Evolutionary conservation across 2,797 vertebrate genomes (phyloP).

Genomic region (Antennarius maculatus): DNA sequence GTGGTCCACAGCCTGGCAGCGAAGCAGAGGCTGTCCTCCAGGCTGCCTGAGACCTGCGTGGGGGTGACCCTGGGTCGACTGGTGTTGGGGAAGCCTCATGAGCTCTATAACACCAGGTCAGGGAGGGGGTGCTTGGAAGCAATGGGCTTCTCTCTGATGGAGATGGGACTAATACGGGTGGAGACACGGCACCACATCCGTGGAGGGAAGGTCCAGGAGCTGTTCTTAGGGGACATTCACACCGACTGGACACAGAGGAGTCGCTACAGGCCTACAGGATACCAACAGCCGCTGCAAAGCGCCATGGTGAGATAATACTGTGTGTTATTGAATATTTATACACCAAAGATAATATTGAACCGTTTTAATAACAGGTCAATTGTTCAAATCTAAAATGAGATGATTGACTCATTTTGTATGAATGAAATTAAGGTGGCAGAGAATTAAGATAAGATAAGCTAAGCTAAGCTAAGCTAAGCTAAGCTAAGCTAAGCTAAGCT

Average conservation of each 20-base stretch:
- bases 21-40: conserved; percentile 73
- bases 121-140: conserved; percentile 80
- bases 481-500: too few relatives aligned
- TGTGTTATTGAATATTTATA: background rate
- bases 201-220: conserved; percentile 83
- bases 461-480: too few relatives aligned
- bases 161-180: conserved; percentile 86
- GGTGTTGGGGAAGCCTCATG: conserved; percentile 79
- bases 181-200: conserved; percentile 81
- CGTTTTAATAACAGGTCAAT: too few relatives aligned
- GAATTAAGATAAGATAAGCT: too few relatives aligned
- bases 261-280: conserved; percentile 88
- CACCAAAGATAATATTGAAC: too few relatives aligned
- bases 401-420: too few relatives aligned
- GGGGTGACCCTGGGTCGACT: conserved; percentile 62
- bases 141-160: conserved; percentile 89
- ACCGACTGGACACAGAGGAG: conserved; percentile 86
- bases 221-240: conserved; percentile 90
- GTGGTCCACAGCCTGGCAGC: conserved; percentile 85
- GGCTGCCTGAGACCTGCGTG: conserved; percentile 77
- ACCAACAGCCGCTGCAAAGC: conserved; percentile 90
- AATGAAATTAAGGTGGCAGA: too few relatives aligned
- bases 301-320: conserved; percentile 84
- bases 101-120: conserved; percentile 83
- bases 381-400: too few relatives aligned